These are phyloP conservation scores for Plebejus melissa DNA, from an alignment of 2,888 invertebrate species.

Conservation along the genomic window DNA sequence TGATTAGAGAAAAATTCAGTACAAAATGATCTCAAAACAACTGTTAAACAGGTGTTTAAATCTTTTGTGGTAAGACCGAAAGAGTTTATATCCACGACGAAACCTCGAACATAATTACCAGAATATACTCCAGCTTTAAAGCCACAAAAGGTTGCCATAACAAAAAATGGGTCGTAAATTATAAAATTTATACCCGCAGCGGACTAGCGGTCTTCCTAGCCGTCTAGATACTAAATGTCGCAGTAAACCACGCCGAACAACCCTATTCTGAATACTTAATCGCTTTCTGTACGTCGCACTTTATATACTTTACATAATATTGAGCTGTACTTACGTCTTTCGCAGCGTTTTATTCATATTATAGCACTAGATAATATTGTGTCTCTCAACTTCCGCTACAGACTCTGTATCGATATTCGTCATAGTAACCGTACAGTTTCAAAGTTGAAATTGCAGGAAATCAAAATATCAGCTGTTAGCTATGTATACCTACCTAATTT, in stretches of 20 bases:
- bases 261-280: conserved; percentile 61
- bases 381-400: too few species aligned
- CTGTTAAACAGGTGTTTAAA: too few species aligned
- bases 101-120: background rate
- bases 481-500: too few species aligned
- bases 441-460: too few species aligned
- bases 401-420: too few species aligned
- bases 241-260: conserved; percentile 67
- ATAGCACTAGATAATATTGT: background rate
- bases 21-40: too few species aligned
- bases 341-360: background rate
- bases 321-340: background rate
- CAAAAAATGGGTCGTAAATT: conserved; percentile 66
- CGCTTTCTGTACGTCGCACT: conserved; percentile 48
- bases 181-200: conserved; percentile 60
- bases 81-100: background rate
- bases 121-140: conserved; percentile 8
- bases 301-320: conserved; percentile 38
- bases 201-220: conserved; percentile 64
- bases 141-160: conserved; percentile 47
- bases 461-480: too few species aligned
- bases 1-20: too few species aligned
- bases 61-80: too few species aligned
- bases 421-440: too few species aligned
- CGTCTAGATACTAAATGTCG: conserved; percentile 71